These are phyloP conservation scores for Spheniscus mendiculus DNA, from an alignment of 2,113 vertebrate genomes.

Conservation along the genomic window DNA sequence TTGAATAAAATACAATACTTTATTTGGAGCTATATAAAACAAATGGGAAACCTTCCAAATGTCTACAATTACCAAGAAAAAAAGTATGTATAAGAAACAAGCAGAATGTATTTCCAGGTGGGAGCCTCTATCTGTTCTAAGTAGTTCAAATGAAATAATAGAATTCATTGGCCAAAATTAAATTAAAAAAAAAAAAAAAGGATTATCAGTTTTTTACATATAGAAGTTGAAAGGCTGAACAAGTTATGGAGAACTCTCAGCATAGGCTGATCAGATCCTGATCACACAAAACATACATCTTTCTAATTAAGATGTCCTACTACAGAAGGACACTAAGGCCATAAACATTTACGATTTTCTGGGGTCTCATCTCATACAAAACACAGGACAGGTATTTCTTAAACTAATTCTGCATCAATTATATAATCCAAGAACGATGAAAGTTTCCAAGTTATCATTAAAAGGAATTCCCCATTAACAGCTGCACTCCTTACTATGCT, in stretches of 20 bases:
- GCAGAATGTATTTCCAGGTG: neutral
- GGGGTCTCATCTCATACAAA: neutral
- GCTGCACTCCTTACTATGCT: neutral
- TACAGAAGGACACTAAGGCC: neutral
- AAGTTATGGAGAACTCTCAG: neutral
- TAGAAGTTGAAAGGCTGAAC: neutral
- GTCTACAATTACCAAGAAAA: neutral
- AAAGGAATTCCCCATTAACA: neutral
- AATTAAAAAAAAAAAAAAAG: neutral
- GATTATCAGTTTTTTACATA: neutral
- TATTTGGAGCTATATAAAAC: neutral
- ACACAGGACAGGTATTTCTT: neutral
- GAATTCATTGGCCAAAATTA: neutral
- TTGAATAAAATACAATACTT: neutral
- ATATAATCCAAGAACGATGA: neutral
- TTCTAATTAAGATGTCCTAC: neutral
- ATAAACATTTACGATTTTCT: neutral
- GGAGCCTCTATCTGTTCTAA: neutral
- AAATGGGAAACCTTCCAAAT: neutral
- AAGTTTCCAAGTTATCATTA: neutral
- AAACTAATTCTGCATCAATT: neutral
- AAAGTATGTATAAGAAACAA: neutral
- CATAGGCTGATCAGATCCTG: neutral
- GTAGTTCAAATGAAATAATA: neutral
- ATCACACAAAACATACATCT: neutral